phyloP scores from a whole-genome alignment of 2,113 vertebrate genomes.

The Atlantisia rogersi region DNA sequence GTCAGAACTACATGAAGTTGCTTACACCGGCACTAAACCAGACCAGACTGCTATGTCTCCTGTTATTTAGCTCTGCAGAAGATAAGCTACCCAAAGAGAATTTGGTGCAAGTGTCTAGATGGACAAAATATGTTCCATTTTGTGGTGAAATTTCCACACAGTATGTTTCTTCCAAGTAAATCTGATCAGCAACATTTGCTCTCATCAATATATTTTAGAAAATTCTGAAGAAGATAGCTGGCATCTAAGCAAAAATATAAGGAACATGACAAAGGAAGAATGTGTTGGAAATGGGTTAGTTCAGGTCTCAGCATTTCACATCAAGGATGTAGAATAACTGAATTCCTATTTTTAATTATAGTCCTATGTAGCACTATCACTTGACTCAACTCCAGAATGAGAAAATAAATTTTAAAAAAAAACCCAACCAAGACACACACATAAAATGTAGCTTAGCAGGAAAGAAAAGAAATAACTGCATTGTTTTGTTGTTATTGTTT shows the following conservation, averaged over 20 bases:
- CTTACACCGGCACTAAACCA: background rate
- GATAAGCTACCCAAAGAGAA: background rate
- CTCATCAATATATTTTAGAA: background rate
- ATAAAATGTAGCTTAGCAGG: background rate
- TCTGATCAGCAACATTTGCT: background rate
- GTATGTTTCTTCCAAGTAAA: background rate
- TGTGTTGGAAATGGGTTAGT: background rate
- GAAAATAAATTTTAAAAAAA: background rate
- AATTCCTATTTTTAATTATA: background rate
- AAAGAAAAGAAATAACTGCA: background rate
- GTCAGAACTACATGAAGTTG: background rate
- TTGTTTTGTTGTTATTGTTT: background rate
- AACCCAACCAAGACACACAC: background rate
- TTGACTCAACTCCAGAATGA: background rate
- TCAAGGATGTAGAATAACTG: background rate
- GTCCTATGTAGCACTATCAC: background rate
- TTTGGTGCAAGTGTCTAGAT: background rate
- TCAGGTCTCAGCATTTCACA: background rate
- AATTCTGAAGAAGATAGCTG: background rate
- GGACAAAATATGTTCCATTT: background rate
- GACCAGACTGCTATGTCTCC: background rate
- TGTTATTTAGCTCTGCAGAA: background rate
- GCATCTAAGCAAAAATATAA: background rate
- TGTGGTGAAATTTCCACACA: background rate
- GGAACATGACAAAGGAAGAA: background rate